Conservation (phyloP, 2,888 invertebrate genomes). For the Torymus auratus region DNA sequence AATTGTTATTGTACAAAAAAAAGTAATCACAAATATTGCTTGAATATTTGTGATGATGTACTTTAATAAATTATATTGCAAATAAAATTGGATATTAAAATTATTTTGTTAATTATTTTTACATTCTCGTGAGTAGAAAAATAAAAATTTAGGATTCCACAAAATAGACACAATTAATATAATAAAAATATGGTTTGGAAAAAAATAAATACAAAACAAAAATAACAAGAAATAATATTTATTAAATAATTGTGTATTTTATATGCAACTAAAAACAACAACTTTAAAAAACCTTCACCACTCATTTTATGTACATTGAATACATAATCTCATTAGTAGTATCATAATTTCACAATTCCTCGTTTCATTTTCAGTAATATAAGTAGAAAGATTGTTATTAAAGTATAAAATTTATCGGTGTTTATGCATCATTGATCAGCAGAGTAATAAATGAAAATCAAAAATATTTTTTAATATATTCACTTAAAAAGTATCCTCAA, state of each 20-base stretch:
- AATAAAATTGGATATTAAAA: conserved; percentile 46
- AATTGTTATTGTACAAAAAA: conserved; percentile 50
- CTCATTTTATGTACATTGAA: conserved; percentile 40
- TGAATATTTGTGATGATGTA: conserved; percentile 55
- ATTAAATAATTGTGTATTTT: conserved; percentile 56
- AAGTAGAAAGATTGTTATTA: conserved; percentile 22
- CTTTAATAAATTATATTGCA: conserved; percentile 57
- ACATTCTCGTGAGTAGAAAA: neutral
- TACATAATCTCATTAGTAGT: conserved; percentile 31
- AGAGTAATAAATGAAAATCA: conserved; percentile 25
- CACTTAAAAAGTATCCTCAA: conserved; percentile 22
- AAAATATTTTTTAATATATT: conserved; percentile 33
- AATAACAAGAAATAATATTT: conserved; percentile 60
- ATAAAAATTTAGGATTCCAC: conserved; percentile 5
- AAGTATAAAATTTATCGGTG: conserved; percentile 14
- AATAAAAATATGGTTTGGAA: conserved; percentile 36
- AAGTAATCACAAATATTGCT: conserved; percentile 46
- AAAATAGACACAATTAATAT: conserved; percentile 21
- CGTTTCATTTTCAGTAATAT: neutral
- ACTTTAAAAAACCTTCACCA: conserved; percentile 58
- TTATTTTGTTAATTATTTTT: conserved; percentile 27
- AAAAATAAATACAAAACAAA: conserved; percentile 48
- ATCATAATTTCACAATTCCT: conserved; percentile 38
- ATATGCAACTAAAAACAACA: conserved; percentile 46
- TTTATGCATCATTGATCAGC: conserved; percentile 6